phyloP scores from a whole-genome alignment of 2,888 invertebrate genomes.

The Spisula solida region DNA sequence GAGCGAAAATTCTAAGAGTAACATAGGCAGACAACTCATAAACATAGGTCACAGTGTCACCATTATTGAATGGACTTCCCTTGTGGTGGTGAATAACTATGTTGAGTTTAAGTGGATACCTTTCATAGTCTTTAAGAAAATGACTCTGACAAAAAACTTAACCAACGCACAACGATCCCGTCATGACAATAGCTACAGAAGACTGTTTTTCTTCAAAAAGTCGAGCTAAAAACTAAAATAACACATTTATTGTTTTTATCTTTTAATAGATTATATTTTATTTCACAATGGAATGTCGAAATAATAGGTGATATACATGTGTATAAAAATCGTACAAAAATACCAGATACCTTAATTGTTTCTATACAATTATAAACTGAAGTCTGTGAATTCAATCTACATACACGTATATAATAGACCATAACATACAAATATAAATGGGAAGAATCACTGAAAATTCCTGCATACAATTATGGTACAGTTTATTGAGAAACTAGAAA shows the following conservation, averaged over 20 bases:
- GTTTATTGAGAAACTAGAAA: background rate
- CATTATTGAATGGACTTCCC: no score
- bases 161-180: no score
- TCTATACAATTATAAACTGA: background rate
- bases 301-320: background rate
- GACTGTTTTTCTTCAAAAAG: no score
- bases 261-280: conserved; percentile 24
- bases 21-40: no score
- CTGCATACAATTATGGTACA: background rate
- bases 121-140: no score
- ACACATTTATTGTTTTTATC: background rate
- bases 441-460: background rate
- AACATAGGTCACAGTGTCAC: no score
- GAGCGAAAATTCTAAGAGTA: no score
- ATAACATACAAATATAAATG: background rate
- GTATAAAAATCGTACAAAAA: conserved; percentile 18
- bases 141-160: no score
- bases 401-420: background rate
- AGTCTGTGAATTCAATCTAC: background rate
- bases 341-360: background rate
- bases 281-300: conserved; percentile 21
- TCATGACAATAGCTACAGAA: no score
- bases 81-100: no score
- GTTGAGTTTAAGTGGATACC: no score
- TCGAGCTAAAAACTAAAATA: background rate